Base-by-base conservation (phyloP, 2,888 invertebrate genomes). In the Dicranocentrus wangi region DNA sequence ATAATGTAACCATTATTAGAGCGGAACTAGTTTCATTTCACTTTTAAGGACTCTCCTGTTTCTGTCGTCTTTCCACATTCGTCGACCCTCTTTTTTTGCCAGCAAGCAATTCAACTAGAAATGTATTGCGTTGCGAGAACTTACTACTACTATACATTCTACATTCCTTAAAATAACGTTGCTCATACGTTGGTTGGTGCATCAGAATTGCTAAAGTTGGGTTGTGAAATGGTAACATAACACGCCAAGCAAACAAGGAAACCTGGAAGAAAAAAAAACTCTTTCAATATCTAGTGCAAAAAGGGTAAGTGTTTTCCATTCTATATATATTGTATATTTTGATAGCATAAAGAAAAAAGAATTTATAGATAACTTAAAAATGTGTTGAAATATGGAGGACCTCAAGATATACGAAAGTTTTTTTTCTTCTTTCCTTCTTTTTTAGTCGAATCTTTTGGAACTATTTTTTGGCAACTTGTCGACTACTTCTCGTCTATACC, bases 21-120 rank as follows among this genome's bases (percentile, higher is more conserved):
- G 51, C 66, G 66, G 66, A 66, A 51, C 66, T 47, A 66, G 66
- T 66, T 66, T 66, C 66, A 51, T 66, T 66, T 66, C 47, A 47
- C 66, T 66, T 66, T 66, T 63, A 39, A 63, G 63, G 63, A 42
- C 63, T 32, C 42, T 39, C 21, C 28, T 27, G n/a, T 19, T 10
- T 60, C 15, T 32, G 3, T 32, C n/a, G 15, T 25, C 60, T 32
- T 32, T 32, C 3, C 32, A 32, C 3, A 15, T 47, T 47, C 47
- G 10, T 47, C n/a, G 10, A 42, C 60, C 15, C 42, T 39, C 42
- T n/a, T 39, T 63, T 39, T 32, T 39, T 17, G 7, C 19, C 21
- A 25, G 25, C 1, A 55, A 55, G 55, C 25, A 55, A 55, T 55
- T 55, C 25, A 55, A 55, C 55, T 23, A 21, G 25, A 55, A 55